Evolutionary conservation across 1,140 invertebrate genomes (phyloP).

Genomic region (Neotoxoptera formosana): DNA sequence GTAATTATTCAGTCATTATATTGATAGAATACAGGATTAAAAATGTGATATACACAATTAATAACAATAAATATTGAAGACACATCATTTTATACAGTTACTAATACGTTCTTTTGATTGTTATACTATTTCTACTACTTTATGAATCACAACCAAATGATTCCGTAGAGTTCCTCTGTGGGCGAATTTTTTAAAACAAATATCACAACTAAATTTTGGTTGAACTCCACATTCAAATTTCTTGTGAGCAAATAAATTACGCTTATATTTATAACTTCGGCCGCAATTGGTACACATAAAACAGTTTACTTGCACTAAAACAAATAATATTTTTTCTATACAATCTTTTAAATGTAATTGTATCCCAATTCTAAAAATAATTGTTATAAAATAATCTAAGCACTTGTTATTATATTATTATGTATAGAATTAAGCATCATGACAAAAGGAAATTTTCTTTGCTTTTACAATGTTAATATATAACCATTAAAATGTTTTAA

Average conservation of each 20-base stretch:
- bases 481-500: no score
- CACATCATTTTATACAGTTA: no score
- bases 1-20: not conserved
- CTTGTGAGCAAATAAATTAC: conserved; percentile 57
- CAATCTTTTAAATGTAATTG: not conserved
- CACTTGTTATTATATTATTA: not conserved
- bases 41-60: no score
- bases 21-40: no score
- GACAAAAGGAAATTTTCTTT: not conserved
- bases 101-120: not conserved
- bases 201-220: conserved; percentile 61
- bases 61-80: no score
- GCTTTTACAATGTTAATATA: no score
- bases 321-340: not conserved
- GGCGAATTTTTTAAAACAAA: conserved; percentile 58
- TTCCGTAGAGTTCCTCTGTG: not conserved
- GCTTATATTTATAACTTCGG: conserved; percentile 58
- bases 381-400: not conserved
- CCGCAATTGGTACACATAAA: conserved; percentile 36
- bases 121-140: conserved; percentile 59
- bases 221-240: conserved; percentile 62
- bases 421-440: not conserved
- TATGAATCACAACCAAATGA: conserved; percentile 62
- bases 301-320: not conserved
- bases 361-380: not conserved